Percentiles rank a stretch among this genome's conserved stretches.
Evolutionary conservation across 2,113 vertebrate species (phyloP).

Genomic region (Vulpes lagopus): DNA sequence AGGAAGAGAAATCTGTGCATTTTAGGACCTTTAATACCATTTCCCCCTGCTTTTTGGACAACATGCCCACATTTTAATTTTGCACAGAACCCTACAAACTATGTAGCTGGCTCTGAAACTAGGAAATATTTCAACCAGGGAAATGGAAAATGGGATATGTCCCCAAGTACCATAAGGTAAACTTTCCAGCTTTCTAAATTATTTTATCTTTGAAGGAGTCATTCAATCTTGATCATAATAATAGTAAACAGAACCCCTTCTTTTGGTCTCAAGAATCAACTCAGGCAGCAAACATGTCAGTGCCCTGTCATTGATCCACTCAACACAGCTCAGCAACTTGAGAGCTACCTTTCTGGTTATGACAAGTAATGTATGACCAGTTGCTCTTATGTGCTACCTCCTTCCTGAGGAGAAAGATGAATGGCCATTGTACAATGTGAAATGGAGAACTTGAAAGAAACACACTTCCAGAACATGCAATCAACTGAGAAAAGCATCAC

Average conservation of each 20-base stretch:
- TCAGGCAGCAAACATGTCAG: conserved; percentile 61
- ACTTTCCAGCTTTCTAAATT: conserved; percentile 47
- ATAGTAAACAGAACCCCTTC: conserved; percentile 64
- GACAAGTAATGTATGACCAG: conserved; percentile 76
- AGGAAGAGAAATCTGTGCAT: neutral
- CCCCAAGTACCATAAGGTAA: neutral
- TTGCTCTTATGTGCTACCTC: neutral
- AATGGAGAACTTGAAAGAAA: neutral
- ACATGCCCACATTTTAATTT: conserved; percentile 5
- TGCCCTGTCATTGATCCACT: conserved; percentile 66
- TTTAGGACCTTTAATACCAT: neutral
- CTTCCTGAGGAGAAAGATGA: conserved; percentile 49
- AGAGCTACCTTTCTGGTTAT: conserved; percentile 68
- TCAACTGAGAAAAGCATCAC: conserved; percentile 50
- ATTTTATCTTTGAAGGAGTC: conserved; percentile 39
- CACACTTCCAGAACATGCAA: neutral
- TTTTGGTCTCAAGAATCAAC: conserved; percentile 73
- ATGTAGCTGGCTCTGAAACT: neutral
- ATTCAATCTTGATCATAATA: conserved; percentile 59
- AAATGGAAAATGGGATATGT: conserved; percentile 58
- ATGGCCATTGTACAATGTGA: neutral
- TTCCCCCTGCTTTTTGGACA: neutral
- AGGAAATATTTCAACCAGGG: conserved; percentile 46
- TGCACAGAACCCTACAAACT: neutral
- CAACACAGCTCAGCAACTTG: conserved; percentile 71